Evolutionary conservation across 2,113 vertebrate species (phyloP).

Genomic region (Tupaia tana): DNA sequence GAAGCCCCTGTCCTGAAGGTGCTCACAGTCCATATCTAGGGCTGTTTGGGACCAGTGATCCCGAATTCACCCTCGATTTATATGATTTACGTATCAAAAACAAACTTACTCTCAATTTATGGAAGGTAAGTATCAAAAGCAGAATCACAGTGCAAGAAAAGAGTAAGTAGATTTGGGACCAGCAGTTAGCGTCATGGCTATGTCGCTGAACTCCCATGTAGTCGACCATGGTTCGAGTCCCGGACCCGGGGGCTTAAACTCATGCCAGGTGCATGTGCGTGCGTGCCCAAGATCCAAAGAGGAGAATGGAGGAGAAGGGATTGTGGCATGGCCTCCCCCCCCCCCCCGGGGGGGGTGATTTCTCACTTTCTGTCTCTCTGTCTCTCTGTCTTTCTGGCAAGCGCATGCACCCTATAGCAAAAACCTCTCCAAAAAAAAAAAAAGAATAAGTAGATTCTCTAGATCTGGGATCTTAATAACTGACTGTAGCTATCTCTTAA

Average conservation of each 20-base stretch:
- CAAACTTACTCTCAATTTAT: neutral
- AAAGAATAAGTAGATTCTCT: neutral
- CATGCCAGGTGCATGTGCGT: too few species aligned
- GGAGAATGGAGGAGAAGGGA: too few species aligned
- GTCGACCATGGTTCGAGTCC: too few species aligned
- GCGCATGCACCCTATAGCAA: too few species aligned
- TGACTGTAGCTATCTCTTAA: conserved; percentile 10
- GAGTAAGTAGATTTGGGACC: neutral
- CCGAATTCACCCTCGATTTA: neutral
- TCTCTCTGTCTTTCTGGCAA: too few species aligned
- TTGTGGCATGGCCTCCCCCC: too few species aligned
- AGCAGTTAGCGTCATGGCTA: too few species aligned
- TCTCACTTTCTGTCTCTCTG: too few species aligned
- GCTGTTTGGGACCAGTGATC: neutral
- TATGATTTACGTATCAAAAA: neutral
- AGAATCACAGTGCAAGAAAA: conserved; percentile 8
- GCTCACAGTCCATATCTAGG: neutral
- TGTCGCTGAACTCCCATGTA: too few species aligned
- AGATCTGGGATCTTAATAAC: conserved; percentile 16
- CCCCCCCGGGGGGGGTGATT: too few species aligned
- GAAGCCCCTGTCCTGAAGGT: neutral
- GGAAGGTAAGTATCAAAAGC: neutral
- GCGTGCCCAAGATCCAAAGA: too few species aligned
- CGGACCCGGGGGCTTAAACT: too few species aligned
- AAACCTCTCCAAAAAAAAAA: neutral